These are phyloP conservation scores for Bucco capensis DNA, from an alignment of 2,113 vertebrate species.

Conservation along the genomic window DNA sequence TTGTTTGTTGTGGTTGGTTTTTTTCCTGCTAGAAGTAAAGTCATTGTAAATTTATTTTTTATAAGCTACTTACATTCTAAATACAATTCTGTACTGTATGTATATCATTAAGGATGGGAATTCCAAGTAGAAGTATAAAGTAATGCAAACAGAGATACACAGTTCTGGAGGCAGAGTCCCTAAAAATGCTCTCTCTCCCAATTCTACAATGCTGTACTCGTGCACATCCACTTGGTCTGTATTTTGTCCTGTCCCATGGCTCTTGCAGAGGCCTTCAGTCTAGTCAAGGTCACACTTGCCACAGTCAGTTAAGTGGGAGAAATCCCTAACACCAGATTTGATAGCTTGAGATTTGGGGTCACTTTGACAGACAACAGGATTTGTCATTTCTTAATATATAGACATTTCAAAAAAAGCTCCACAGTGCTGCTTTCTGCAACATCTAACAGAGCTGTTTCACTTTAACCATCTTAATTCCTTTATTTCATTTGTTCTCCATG, in stretches of 20 bases:
- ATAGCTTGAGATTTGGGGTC: not conserved
- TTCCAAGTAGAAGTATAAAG: not conserved
- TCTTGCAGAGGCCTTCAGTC: rapidly evolving
- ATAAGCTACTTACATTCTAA: not conserved
- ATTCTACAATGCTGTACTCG: not conserved
- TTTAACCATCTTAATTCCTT: not conserved
- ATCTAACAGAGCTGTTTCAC: not conserved
- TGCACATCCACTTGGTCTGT: not conserved
- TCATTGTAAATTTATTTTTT: not conserved
- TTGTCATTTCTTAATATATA: not conserved
- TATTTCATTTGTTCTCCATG: constrained; percentile 1
- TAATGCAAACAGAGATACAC: not conserved
- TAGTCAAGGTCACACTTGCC: not conserved
- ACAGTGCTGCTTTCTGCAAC: not conserved
- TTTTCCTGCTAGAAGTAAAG: not conserved
- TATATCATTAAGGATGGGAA: not conserved
- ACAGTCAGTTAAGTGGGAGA: not conserved
- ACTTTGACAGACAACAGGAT: not conserved
- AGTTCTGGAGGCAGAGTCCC: not conserved
- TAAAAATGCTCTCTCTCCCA: not conserved
- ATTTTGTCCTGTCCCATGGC: not conserved
- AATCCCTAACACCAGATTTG: not conserved
- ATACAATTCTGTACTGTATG: not conserved
- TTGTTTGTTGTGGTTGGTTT: too few relatives aligned
- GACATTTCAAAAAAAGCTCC: not conserved